Conservation (phyloP, 2,888 invertebrate species). For the Galerucella nymphaeae region DNA sequence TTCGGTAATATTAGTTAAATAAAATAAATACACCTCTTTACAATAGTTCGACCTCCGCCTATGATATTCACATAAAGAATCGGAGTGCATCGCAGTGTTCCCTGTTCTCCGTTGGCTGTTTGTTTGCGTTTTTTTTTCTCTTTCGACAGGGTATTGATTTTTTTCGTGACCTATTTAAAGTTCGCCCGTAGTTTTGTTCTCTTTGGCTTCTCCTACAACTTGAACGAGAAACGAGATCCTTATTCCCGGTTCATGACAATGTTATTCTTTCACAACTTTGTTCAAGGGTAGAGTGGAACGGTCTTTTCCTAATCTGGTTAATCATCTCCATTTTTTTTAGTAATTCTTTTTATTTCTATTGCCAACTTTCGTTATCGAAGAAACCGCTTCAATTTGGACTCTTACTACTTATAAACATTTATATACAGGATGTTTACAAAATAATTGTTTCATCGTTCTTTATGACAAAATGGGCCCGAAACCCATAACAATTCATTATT, state of each 20-base stretch:
- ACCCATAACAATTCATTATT: too few species aligned
- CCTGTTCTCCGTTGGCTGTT: conserved; percentile 41
- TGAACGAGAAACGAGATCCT: conserved; percentile 37
- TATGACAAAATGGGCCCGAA: too few species aligned
- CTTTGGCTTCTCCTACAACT: conserved; percentile 35
- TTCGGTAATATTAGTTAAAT: background rate
- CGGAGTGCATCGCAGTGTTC: conserved; percentile 41
- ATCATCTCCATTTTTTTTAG: background rate
- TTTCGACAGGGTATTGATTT: conserved; percentile 52
- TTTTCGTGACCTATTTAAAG: conserved; percentile 50
- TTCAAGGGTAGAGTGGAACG: conserved; percentile 32
- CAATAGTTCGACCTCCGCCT: conserved; percentile 12
- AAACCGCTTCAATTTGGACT: too few species aligned
- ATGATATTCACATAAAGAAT: conserved; percentile 30
- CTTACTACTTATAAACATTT: too few species aligned
- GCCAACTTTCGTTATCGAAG: too few species aligned
- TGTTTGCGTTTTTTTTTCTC: conserved; percentile 42
- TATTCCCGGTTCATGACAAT: conserved; percentile 38
- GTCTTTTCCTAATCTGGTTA: conserved; percentile 24
- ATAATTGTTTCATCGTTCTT: too few species aligned
- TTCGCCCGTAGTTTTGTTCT: conserved; percentile 33
- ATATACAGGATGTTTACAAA: too few species aligned
- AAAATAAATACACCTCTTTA: background rate
- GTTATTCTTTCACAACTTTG: conserved; percentile 26
- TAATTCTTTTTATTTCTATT: background rate